phyloP scores from a whole-genome alignment of 2,797 vertebrate genomes.

The Muscicapa striata region DNA sequence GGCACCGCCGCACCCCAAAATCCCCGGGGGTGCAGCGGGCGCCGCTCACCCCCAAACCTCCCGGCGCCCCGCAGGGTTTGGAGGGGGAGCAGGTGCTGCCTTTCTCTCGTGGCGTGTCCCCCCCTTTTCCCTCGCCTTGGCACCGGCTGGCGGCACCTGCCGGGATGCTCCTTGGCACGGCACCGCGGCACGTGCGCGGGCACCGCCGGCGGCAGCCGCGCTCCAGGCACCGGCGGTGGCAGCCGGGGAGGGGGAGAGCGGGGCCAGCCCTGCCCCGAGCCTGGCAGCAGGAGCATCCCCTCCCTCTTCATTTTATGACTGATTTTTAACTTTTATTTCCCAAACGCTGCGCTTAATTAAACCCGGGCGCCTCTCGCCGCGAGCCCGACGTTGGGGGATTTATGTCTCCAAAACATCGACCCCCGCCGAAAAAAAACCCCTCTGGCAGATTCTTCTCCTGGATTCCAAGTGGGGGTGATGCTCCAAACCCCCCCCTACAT shows the following conservation, averaged over 20 bases:
- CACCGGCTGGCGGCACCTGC: constrained; percentile 48
- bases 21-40: accelerated
- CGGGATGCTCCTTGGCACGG: constrained; percentile 45
- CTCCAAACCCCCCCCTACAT: neutral
- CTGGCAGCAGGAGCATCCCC: neutral
- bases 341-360: constrained; percentile 64
- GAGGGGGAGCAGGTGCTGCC: constrained; percentile 26
- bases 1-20: neutral
- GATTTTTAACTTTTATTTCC: constrained; percentile 25
- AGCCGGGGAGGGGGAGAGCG: neutral
- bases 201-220: neutral
- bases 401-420: neutral
- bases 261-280: neutral
- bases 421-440: neutral
- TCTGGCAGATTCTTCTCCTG: neutral
- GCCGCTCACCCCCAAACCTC: neutral
- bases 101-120: neutral
- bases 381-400: constrained; percentile 40
- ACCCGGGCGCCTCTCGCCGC: constrained; percentile 48
- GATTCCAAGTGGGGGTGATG: neutral
- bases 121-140: neutral
- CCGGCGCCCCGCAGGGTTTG: accelerated
- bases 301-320: neutral
- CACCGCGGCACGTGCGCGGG: neutral
- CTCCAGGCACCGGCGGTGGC: neutral